Evolutionary conservation across 2,113 vertebrate species (phyloP).

Genomic region (Desmodus rotundus): DNA sequence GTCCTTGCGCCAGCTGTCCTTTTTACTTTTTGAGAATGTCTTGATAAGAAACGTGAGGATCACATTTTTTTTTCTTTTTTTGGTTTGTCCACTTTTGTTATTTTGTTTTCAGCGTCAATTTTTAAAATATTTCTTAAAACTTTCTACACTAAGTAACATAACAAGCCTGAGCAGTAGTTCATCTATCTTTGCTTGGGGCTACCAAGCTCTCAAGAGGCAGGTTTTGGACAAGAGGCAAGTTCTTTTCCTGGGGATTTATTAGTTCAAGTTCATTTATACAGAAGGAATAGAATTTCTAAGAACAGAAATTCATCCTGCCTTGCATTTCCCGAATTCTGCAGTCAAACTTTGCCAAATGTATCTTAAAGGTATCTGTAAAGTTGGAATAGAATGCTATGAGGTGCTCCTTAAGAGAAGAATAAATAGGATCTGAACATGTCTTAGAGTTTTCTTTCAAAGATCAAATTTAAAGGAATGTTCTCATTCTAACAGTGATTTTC

Average conservation of each 20-base stretch:
- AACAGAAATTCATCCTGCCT: not conserved
- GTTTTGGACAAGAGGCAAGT: not conserved
- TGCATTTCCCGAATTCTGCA: conserved; percentile 7
- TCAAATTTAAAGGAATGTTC: not conserved
- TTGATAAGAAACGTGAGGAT: conserved; percentile 38
- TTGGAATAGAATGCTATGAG: not conserved
- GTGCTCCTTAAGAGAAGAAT: conserved; percentile 2
- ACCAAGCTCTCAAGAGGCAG: not conserved
- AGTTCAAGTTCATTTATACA: not conserved
- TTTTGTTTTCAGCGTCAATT: conserved; percentile 21
- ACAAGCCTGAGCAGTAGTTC: conserved; percentile 1
- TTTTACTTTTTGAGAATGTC: not conserved
- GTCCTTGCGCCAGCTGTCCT: not conserved
- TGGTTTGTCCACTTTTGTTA: not conserved
- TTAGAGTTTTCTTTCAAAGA: conserved; percentile 17
- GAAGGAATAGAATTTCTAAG: conserved; percentile 18
- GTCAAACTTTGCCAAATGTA: conserved; percentile 20
- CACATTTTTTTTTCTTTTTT: not conserved
- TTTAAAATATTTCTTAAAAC: conserved; percentile 16
- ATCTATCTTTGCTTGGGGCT: not conserved
- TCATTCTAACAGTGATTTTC: not conserved
- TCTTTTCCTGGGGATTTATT: conserved; percentile 29
- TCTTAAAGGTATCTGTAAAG: conserved; percentile 1
- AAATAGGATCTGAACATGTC: not conserved
- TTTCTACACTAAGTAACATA: conserved; percentile 47